Base-by-base conservation (phyloP, 2,888 invertebrate genomes). In the Ormyrus thymus region DNA sequence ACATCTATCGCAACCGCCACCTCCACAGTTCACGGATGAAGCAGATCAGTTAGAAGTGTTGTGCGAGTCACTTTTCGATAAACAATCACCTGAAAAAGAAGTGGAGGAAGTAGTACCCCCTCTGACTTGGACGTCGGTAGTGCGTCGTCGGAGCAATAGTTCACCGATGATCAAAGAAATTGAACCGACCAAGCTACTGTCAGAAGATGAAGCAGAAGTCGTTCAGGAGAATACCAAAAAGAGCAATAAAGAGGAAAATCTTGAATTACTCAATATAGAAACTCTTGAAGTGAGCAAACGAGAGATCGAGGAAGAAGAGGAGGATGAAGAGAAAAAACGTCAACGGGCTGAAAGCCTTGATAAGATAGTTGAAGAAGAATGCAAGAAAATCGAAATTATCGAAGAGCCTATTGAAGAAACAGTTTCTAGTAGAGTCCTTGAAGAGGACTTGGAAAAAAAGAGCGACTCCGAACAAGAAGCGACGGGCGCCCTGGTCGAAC, bases 241-340 rank as follows among this genome's bases (percentile, higher is more conserved):
- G 53, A 64, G 66, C 4, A 29, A 29, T 29, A 29, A 29, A 29
- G 29, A 29, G 29, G 29, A 29, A 29, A 29, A 29, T 29, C 29
- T 29, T 29, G 29, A 29, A 29, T 29, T 29, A 29, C 29, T 66
- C 1, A 71, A 81, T 7, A 77, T 73, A 51, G 80, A 74, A n/a
- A 66, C 77, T 70, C 58, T 72, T 11, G 46, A 69, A 46, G 10
- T 71, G n/a, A 61, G 48, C 51, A 71, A 76, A 10, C n/a, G 13
- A 3, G 59, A 64, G 10, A 92, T 92, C 79, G 89, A 89, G 85
- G 51, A 56, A 4, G 65, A 74, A 10, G 13, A 13, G 11, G 55
- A 13, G 11, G 43, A 65, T 29, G 73, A 51, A n/a, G 43, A 29
- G 29, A 29, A 29, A 29, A 29, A 29, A 15, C 45, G 43, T 53